Base-by-base conservation (phyloP, 2,113 vertebrate species). In the Phalacrocorax carbo region DNA sequence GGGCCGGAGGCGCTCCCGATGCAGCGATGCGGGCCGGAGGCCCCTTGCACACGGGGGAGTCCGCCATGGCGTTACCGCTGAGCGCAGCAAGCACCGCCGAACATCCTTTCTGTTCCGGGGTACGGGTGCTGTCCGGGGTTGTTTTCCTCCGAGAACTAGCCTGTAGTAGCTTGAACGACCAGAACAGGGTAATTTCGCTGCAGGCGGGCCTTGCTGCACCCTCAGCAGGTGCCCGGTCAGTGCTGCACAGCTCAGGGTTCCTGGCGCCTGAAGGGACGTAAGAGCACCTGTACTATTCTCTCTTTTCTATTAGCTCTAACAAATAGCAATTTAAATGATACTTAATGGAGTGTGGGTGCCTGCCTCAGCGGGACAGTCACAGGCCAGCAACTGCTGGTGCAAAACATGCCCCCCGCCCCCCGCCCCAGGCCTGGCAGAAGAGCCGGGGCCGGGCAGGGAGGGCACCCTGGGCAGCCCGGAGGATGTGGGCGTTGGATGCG, bases 161-260 rank as follows among this genome's bases (percentile, higher is more conserved):
- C 9, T 17, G 11, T 4, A 19, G 9, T 6, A n/a, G 25, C 49
- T 8, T 4, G 27, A 8, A 8, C 34, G 70, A n/a, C 46, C 32
- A 4, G 22, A 52, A 8, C 0, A 0, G 22, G 15, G 32, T 46
- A 4, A 13, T 17, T 57, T 36, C 44, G n/a, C 20, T 5, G 3
- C 46, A 29, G 38, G 3, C 18, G 34, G 34, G 34, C 38, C 18
- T 21, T 70, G 38, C 70, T 46, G 42, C 27, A 2, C 32, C 20
- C 19, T n/a, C 29, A 16, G 49, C 64, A 27, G 36, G 1, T 0
- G 1, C 42, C 40, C 17, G 1, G 20, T 15, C 22, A 3, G 1
- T 36, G 36, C 82, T 36, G 86, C 65, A 6, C 30, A 29, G 65
- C 17, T 25, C 15, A 1, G 42, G 3, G 25, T 15, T 49, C 30